Evolutionary conservation across 2,888 invertebrate genomes (phyloP), one percentile per base, ranked within the genome.

Genomic region (Smittia aterrima): DNA sequence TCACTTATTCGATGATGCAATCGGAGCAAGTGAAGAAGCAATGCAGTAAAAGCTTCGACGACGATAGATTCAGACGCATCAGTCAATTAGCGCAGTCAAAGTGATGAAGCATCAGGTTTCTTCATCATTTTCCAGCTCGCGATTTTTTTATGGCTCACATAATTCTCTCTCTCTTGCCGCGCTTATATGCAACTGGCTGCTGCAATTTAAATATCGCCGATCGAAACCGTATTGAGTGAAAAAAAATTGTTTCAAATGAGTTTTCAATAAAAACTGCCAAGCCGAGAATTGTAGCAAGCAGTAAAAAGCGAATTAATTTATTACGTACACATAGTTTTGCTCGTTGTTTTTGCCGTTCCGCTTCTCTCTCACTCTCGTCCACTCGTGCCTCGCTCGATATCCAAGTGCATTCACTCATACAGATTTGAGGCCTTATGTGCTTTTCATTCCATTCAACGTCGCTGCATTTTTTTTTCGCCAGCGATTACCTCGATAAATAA

Each of bases 401-500:
- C 66, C 32, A 66, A 66, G 66, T 66, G 66, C 66, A 66, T 66
- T 66, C 66, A 66, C 66, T 66, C 66, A 66, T 66, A 66, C 32
- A 32, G 16, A 6, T 4, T n/a, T 18, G 24, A 27, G 27, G 16
- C 47, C 47, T 47, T 16, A 66, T 32, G 32, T 16, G 66, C 25
- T 32, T 4, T 1, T 38, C 38, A 9, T 7, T 27, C 18, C 27
- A 13, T 3, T 66, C 16, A 16, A 7, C 32, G 27, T 16, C 66
- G 32, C 24, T 27, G 27, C 25, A 38, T n/a, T 66, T 25, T n/a
- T 25, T n/a, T 66, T 25, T n/a, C 7, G 66, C 27, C 32, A 47
- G 16, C 24, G 66, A 25, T 66, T 66, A 27, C 27, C 24, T 66
- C 25, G 66, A 25, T 66, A 66, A 27, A 66, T 25, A 27, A 58